Evolutionary conservation across 2,888 invertebrate genomes (phyloP).

Genomic region (Polydrusus pterygomalis): DNA sequence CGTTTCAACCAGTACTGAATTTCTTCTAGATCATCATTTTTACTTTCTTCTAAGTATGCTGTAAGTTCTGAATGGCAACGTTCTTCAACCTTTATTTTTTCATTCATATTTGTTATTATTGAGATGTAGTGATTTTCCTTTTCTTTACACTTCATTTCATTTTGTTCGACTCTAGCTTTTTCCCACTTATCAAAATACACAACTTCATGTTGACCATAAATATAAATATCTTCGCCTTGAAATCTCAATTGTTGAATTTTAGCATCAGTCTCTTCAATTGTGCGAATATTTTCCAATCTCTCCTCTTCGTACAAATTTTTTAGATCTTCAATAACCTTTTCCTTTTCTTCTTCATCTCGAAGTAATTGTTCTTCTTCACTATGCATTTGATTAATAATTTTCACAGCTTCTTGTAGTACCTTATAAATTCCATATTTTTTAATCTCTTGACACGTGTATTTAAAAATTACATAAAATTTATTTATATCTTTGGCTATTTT

Average conservation of each 20-base stretch:
- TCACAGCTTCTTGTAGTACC: conserved; percentile 36
- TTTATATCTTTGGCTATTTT: conserved; percentile 61
- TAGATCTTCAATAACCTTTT: conserved; percentile 56
- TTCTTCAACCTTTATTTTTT: conserved; percentile 61
- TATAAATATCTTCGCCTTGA: conserved; percentile 58
- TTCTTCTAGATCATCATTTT: conserved; percentile 62
- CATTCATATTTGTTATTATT: conserved; percentile 56
- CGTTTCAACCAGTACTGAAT: conserved; percentile 66
- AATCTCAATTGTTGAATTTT: conserved; percentile 59
- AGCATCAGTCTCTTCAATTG: conserved; percentile 57
- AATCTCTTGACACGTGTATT: conserved; percentile 55
- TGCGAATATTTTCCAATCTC: conserved; percentile 54
- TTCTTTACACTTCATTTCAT: conserved; percentile 57
- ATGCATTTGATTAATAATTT: conserved; percentile 51
- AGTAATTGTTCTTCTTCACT: conserved; percentile 57
- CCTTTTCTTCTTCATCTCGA: conserved; percentile 50
- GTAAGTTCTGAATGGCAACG: conserved; percentile 62
- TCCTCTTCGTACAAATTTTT: conserved; percentile 56
- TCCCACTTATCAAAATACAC: conserved; percentile 64
- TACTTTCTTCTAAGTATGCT: conserved; percentile 62
- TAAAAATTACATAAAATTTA: conserved; percentile 53
- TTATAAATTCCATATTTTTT: conserved; percentile 39
- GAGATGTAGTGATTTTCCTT: conserved; percentile 57
- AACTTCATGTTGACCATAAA: conserved; percentile 53
- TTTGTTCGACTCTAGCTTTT: conserved; percentile 63